phyloP scores from a whole-genome alignment of 2,797 vertebrate genomes.

The Tadarida brasiliensis region DNA sequence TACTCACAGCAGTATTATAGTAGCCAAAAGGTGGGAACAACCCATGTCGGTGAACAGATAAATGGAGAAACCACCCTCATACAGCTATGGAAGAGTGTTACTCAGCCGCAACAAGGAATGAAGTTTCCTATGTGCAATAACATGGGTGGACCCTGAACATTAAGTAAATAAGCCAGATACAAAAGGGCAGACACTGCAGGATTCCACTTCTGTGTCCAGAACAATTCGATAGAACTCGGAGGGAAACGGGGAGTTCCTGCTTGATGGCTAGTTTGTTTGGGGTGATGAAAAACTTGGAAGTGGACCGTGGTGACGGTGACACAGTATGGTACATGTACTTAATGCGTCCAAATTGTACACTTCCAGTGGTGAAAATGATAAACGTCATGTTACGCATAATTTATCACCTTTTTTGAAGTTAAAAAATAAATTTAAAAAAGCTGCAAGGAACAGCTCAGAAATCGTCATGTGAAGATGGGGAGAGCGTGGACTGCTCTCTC shows the following conservation, averaged over 20 bases:
- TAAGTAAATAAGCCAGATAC: neutral
- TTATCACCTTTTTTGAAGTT: neutral
- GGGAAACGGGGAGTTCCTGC: neutral
- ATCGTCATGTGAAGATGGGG: neutral
- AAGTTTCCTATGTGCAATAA: neutral
- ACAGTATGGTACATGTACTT: neutral
- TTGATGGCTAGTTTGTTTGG: neutral
- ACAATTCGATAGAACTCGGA: neutral
- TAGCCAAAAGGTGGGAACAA: neutral
- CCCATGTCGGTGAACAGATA: neutral
- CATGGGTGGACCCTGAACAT: neutral
- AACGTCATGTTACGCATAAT: neutral
- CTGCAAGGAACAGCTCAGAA: neutral
- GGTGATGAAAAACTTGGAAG: neutral
- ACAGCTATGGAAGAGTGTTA: fast-evolving
- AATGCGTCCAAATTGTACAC: neutral
- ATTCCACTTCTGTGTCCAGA: neutral
- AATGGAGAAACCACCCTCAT: neutral
- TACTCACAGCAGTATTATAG: neutral
- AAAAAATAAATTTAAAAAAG: neutral
- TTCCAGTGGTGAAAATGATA: neutral
- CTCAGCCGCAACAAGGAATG: neutral
- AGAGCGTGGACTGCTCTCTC: neutral
- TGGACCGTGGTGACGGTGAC: neutral
- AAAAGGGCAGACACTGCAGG: neutral